Evolutionary conservation across 2,113 vertebrate genomes (phyloP), one percentile per base, ranked within the genome.

Genomic region (Triplophysa dalaica): DNA sequence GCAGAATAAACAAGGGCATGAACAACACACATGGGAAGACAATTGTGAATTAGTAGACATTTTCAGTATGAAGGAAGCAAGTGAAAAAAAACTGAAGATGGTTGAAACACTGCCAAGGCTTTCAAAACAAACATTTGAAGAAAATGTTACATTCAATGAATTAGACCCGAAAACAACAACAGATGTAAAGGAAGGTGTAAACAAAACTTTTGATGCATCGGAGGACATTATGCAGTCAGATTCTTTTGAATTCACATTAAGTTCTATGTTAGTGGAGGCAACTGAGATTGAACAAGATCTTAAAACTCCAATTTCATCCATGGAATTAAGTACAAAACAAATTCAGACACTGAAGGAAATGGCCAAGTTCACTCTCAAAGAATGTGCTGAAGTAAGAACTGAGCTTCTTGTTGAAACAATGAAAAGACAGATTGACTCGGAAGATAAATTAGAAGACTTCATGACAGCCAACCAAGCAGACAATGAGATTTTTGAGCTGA

Each of bases 71-170:
- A 17, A 38, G 48, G 21, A 67, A 67, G 45, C 12, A 8, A 33
- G 4, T 79, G 67, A 52, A 1, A 12, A 2, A 61, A 56, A 0
- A 33, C 54, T 16, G 33, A 19, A 16, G 63, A 60, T 68, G 22
- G 63, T 84, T 83, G 86, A 82, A 69, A 80, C 69, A 0, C 61
- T 48, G 29, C 45, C 78, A 0, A 29, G 54, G 56, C 2, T 68
- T 12, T 62, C 58, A 1, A 62, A 79, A 16, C 9, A 84, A 2
- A 61, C 78, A 16, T 52, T 29, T 21, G 45, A 72, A 43, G 33
- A 41, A 41, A 13, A 17, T 2, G 1, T 5, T 6, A 2, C 21
- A 7, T 14, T 17, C 14, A 43, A 16, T 62, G 38, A 62, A 61
- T 11, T 13, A 9, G 72, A 10, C 17, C 43, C n/a, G 43, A 48